These are phyloP conservation scores for Darevskia nairensis DNA, from an alignment of 2,797 vertebrate species.

Conservation along the genomic window DNA sequence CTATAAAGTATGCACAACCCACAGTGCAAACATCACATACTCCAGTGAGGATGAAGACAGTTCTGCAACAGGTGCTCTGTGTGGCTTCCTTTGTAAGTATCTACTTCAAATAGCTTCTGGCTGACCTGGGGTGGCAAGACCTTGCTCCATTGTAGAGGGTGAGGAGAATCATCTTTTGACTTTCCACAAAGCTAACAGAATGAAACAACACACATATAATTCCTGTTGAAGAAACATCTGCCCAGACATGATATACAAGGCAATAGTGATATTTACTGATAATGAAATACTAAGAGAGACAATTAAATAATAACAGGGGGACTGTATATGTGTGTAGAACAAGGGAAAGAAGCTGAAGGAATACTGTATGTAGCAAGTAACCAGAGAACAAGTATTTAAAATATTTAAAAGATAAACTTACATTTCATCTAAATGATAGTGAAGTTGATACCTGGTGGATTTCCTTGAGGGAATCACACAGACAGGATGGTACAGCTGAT, in stretches of 20 bases:
- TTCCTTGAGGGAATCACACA: not conserved
- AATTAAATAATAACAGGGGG: not conserved
- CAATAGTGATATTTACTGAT: not conserved
- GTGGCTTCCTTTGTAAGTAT: conserved; percentile 24
- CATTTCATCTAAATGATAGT: not conserved
- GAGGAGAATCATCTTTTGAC: not conserved
- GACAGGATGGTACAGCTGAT: not conserved
- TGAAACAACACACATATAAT: not conserved
- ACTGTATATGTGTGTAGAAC: not conserved
- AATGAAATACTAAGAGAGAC: not conserved
- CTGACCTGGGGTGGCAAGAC: not conserved
- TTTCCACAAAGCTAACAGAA: not conserved
- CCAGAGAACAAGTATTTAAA: not conserved
- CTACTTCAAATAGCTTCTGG: not conserved
- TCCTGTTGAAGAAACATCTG: not conserved
- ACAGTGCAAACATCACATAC: not conserved
- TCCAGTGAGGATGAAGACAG: conserved; percentile 3
- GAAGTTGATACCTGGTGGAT: not conserved
- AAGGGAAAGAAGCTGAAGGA: not conserved
- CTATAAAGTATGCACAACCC: conserved; percentile 5
- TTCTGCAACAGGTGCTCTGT: not conserved
- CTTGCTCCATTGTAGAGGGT: not conserved
- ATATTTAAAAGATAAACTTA: not conserved
- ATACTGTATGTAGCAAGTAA: not conserved
- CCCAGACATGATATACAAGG: not conserved